Conservation (phyloP, 2,888 invertebrate species). For the Sesamia inferens region DNA sequence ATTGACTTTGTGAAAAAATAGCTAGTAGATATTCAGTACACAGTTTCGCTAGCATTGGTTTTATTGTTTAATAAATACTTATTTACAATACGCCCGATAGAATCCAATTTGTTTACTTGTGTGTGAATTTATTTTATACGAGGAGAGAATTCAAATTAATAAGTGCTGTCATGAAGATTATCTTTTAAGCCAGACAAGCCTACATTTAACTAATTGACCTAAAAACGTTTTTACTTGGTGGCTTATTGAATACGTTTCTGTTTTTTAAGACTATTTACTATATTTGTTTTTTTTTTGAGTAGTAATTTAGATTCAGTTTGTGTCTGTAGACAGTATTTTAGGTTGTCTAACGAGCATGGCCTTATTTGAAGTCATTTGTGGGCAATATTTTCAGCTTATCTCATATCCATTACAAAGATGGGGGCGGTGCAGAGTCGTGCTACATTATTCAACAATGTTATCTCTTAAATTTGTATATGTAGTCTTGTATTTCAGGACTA, state of each 20-base stretch:
- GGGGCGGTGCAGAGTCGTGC: constrained; percentile 4
- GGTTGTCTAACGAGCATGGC: constrained; percentile 39
- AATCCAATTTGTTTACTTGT: constrained; percentile 49
- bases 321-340: constrained; percentile 22
- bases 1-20: constrained; percentile 49
- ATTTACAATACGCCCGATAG: constrained; percentile 28
- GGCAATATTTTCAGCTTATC: constrained; percentile 52
- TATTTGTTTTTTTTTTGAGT: constrained; percentile 1
- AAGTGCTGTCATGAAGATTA: constrained; percentile 18
- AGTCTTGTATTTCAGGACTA: constrained; percentile 24
- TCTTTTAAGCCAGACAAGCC: constrained; percentile 2
- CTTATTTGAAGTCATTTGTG: constrained; percentile 37
- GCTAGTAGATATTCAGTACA: constrained; percentile 38
- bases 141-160: constrained; percentile 26
- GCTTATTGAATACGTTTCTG: constrained; percentile 1
- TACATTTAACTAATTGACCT: constrained; percentile 30
- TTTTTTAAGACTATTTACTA: constrained; percentile 10
- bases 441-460: constrained; percentile 51
- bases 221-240: constrained; percentile 1
- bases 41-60: constrained; percentile 32
- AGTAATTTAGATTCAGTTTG: constrained; percentile 42
- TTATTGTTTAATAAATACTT: constrained; percentile 36
- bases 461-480: constrained; percentile 18
- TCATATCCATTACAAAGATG: constrained; percentile 23
- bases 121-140: constrained; percentile 33